A percentile compares a stretch with the other conserved stretches of the same genome.
Evolutionary conservation across 2,888 invertebrate genomes (phyloP).

Genomic region (Microctonus hyperodae): DNA sequence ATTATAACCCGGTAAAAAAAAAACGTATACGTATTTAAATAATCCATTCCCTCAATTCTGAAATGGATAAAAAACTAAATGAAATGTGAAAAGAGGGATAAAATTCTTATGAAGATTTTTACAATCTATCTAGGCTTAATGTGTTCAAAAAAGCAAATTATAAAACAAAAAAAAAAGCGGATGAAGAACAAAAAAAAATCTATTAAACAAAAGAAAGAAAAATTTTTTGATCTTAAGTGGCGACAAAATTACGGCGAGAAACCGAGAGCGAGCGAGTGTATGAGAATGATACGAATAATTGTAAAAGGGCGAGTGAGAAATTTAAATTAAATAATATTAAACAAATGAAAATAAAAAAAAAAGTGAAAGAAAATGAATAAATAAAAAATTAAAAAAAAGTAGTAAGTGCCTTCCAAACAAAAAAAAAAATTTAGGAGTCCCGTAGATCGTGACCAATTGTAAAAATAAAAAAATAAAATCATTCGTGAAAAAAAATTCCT

Average conservation of each 20-base stretch:
- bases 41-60: conserved; percentile 48
- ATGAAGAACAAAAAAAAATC: conserved; percentile 37
- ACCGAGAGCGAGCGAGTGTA: conserved; percentile 41
- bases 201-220: conserved; percentile 33
- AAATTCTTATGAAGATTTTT: conserved; percentile 52
- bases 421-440: conserved; percentile 57
- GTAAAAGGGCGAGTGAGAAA: conserved; percentile 13
- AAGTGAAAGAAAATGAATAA: conserved; percentile 64
- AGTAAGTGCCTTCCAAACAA: conserved; percentile 82
- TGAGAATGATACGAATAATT: conserved; percentile 15
- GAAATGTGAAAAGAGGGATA: conserved; percentile 24
- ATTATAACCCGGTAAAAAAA: conserved; percentile 46
- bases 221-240: conserved; percentile 34
- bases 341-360: conserved; percentile 31
- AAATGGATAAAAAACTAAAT: conserved; percentile 24
- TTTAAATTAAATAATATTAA: conserved; percentile 6
- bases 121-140: conserved; percentile 60
- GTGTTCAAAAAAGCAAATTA: conserved; percentile 56
- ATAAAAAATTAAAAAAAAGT: conserved; percentile 76
- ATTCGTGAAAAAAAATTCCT: conserved; percentile 51
- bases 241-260: conserved; percentile 38
- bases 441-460: conserved; percentile 64
- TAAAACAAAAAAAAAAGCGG: conserved; percentile 38
- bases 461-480: conserved; percentile 51
- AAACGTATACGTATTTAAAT: conserved; percentile 31